A percentile compares a stretch with the other conserved stretches of the same genome.
Evolutionary conservation across 2,888 invertebrate species (phyloP).

Genomic region (Thera britannica): DNA sequence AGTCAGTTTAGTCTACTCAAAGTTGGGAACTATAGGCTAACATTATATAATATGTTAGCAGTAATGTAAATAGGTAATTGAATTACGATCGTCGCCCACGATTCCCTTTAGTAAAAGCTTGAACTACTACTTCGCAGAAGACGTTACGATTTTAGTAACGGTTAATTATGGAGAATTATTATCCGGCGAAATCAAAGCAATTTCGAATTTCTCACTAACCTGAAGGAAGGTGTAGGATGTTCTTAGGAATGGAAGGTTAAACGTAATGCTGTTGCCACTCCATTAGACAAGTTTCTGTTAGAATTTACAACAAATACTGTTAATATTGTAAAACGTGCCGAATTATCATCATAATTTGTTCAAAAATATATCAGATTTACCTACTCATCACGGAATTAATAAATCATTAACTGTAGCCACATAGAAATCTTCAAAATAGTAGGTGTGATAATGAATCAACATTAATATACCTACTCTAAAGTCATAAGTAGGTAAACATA

Average conservation of each 20-base stretch:
- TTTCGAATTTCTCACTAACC: slow-evolving; percentile 5
- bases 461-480: background rate
- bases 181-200: slow-evolving; percentile 11
- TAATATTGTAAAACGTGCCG: no score
- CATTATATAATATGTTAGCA: slow-evolving; percentile 57
- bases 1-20: background rate
- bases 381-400: no score
- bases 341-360: no score
- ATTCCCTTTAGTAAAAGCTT: slow-evolving; percentile 28
- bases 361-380: no score
- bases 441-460: background rate
- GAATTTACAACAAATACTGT: no score
- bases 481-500: background rate
- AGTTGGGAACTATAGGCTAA: slow-evolving; percentile 31
- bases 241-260: slow-evolving; percentile 3
- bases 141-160: slow-evolving; percentile 1
- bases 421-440: no score
- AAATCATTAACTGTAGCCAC: no score
- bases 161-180: background rate
- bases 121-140: slow-evolving; percentile 13
- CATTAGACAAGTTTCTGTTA: no score
- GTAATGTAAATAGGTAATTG: slow-evolving; percentile 73
- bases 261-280: background rate
- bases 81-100: slow-evolving; percentile 53
- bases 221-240: slow-evolving; percentile 1